Base-by-base conservation (phyloP, 2,888 invertebrate species). In the Callinectes sapidus region DNA sequence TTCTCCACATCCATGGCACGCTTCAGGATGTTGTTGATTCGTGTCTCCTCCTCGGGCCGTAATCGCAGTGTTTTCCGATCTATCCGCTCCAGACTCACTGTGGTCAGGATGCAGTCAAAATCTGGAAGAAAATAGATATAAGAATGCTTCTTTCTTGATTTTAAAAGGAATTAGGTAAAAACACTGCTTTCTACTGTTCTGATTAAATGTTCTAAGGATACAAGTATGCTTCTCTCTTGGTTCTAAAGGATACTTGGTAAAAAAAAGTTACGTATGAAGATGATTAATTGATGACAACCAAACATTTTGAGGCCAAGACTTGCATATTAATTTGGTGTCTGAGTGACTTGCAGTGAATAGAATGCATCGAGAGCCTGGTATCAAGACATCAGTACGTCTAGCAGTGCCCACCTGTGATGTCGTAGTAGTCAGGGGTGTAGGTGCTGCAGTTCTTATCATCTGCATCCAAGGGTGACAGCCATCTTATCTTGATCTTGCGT, bases 401-500 rank as follows among this genome's bases (percentile, higher is more conserved):
- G 81, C 61, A 94, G 91, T 77, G 95, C 95, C 95, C 96, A 97
- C 98, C 98, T 95, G 98, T 98, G 94, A 97, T 96, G 95, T 98
- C 98, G 95, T 98, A 98, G 96, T 98, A 98, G 96, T 98, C 98
- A 0, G 98, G 98, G 94, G 97, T 97, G 96, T 98, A 98, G 2
- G 97, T 97, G 96, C 97, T 97, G 2, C 97, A 97, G 16, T 96
- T 96, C 61, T 97, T 96, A 94, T 97, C 97, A 0, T 96, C 95
- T 48, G 96, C 96, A 14, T 95, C 95, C 96, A 97, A 97, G 95
- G 98, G 97, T 0, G 98, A 98, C 90, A 98, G 96, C 98, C 98
- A 98, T 95, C 98, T 97, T 95, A 98, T 98, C 95, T 97, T 97
- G 95, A 98, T 98, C 95, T 97, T 97, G 93, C 97, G 97, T 61